Base-by-base conservation (phyloP, 2,888 invertebrate genomes). In the Morinoia aosen region DNA sequence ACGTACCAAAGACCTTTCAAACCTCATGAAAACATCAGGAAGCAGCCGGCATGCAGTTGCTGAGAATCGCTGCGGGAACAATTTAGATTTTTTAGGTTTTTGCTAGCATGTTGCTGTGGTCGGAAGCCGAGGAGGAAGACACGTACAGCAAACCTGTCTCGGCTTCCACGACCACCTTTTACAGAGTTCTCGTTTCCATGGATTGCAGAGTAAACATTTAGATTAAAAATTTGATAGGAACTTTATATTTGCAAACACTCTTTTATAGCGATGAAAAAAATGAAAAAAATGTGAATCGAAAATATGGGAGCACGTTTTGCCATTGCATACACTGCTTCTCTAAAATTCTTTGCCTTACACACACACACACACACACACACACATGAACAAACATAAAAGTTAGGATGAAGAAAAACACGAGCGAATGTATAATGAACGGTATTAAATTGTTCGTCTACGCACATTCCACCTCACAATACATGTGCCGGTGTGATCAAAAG, bases 121-220 rank as follows among this genome's bases (percentile, higher is more conserved):
- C 11, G 93, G 93, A 93, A 93, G 93, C 48, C 57, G 33, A 93
- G 93, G 93, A 93, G 93, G 93, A 57, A 57, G 93, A 93, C 93
- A 93, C 93, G 93, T 93, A 93, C 93, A n/a, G 93, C 93, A 93
- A 93, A 93, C 93, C 93, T 25, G 57, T 48, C 57, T 16, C 57
- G 57, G 8, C 12, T 93, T 19, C 33, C 76, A 76, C 33, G 57
- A 93, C 93, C n/a, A 93, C 14, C 57, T 93, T 93, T 93, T 93
- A 57, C 33, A 11, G 33, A 12, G 57, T 57, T 93, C 48, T 57
- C 19, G 57, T 33, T 93, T 48, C 93, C 93, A 57, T 93, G 57
- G 57, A 93, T 90, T 90, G 33, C 90, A 90, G 40, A 90, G 90
- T 90, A 90, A 90, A 90, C 90, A 76, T 76, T 76, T 76, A 76